A percentile compares a stretch with the other conserved stretches of the same genome.
phyloP scores from a whole-genome alignment of 2,797 vertebrate species.

The Arrhamphus sclerolepis region DNA sequence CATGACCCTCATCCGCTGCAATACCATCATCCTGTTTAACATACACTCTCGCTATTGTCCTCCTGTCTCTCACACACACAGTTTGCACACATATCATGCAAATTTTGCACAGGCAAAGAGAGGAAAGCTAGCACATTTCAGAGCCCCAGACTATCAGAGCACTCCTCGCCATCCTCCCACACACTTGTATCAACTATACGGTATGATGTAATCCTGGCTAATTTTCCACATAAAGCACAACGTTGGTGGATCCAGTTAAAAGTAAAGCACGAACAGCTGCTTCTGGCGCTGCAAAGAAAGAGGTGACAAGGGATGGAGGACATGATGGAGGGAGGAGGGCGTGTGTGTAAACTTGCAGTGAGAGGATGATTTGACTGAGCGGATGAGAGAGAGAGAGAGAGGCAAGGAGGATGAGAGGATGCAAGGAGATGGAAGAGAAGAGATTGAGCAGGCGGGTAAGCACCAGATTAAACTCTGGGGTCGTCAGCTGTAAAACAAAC shows the following conservation, averaged over 20 bases:
- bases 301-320: slow-evolving; percentile 37
- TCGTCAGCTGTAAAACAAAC: slow-evolving; percentile 82
- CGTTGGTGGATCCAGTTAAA: slow-evolving; percentile 57
- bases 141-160: slow-evolving; percentile 34
- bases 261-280: slow-evolving; percentile 32
- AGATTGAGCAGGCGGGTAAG: slow-evolving; percentile 68
- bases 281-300: slow-evolving; percentile 25
- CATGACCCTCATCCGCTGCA: slow-evolving; percentile 75
- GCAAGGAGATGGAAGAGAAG: slow-evolving; percentile 56
- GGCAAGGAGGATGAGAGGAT: slow-evolving; percentile 48
- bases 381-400: slow-evolving; percentile 41
- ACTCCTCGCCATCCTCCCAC: slow-evolving; percentile 14
- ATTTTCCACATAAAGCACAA: slow-evolving; percentile 53
- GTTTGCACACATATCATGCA: slow-evolving; percentile 16
- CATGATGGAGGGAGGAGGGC: slow-evolving; percentile 18
- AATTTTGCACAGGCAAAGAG: neutral
- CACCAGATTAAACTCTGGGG: slow-evolving; percentile 74
- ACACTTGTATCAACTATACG: slow-evolving; percentile 15
- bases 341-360: slow-evolving; percentile 25
- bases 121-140: slow-evolving; percentile 24
- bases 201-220: slow-evolving; percentile 56
- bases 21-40: slow-evolving; percentile 74
- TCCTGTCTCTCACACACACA: slow-evolving; percentile 23
- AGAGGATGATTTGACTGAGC: slow-evolving; percentile 66
- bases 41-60: slow-evolving; percentile 70